Base-by-base conservation (phyloP, 2,797 vertebrate genomes). In the Selene dorsalis region DNA sequence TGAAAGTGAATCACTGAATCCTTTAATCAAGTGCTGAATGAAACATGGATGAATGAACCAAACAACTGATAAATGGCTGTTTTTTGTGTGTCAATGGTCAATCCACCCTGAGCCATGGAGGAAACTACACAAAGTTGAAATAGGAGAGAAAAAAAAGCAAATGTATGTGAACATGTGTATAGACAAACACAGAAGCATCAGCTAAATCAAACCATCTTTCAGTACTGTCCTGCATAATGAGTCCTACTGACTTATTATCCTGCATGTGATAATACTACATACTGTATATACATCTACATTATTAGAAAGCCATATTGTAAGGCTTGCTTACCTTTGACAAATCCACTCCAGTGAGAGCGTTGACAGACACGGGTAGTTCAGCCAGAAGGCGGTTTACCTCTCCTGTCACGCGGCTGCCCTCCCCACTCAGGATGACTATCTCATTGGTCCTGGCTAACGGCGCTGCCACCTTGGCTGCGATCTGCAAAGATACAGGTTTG, bases 261-360 rank as follows among this genome's bases (percentile, higher is more conserved):
- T 56, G 7, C 13, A 48, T 28, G 18, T 4, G 22, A 26, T 20
- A 43, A 62, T 3, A 24, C 28, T 9, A n/a, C 4, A 14, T 24
- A 35, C 28, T 9, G n/a, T 2, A 14, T 24, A 35, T 17, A 17
- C 24, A 39, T 8, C 24, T 8, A 14, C n/a, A 50, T 2, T 20
- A 32, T 47, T 35, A 30, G 2, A 68, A 13, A 48, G 6, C 4
- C 1, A 1, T 8, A 39, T 24, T 3, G 4, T n/a, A 20, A 18
- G 14, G 7, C 2, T 4, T 2, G 11, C 92, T 87, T 72, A 98
- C 97, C 97, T 98, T 98, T 0, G 95, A 87, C 38, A 99, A 90
- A 84, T 98, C 97, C 75, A 99, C 94, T 0, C 97, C 97, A 0
- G 97, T 98, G 74, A 99, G 96, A 43, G 98, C 97, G 0, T 96